Evolutionary conservation across 2,113 vertebrate genomes (phyloP).

Genomic region (Corythornis cristatus): DNA sequence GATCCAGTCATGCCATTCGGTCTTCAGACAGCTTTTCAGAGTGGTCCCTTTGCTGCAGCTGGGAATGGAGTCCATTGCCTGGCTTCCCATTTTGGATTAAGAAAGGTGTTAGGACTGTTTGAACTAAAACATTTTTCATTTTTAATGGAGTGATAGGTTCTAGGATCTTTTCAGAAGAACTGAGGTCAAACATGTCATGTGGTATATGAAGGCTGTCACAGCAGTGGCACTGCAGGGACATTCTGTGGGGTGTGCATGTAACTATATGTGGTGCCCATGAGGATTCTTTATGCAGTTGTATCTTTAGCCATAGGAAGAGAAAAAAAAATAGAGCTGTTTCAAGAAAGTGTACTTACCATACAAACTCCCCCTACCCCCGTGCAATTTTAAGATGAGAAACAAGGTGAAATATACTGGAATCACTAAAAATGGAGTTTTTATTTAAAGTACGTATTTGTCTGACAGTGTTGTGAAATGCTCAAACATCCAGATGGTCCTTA

Average conservation of each 20-base stretch:
- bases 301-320: not conserved
- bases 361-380: not conserved
- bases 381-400: not conserved
- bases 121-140: not conserved
- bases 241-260: not conserved
- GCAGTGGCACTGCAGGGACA: not conserved
- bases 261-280: rapidly evolving
- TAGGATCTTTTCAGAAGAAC: not conserved
- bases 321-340: not conserved
- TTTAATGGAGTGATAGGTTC: not conserved
- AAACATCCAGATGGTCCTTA: not conserved
- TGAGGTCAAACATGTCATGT: not conserved
- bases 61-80: not conserved
- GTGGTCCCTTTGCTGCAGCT: not conserved
- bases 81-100: not conserved
- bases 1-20: not conserved
- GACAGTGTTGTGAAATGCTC: not conserved
- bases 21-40: not conserved
- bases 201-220: not conserved
- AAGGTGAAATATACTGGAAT: not conserved
- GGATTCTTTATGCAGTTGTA: rapidly evolving
- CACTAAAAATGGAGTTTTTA: not conserved
- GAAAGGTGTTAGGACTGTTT: not conserved
- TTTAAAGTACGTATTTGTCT: not conserved
- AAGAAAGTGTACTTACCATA: not conserved